These are phyloP conservation scores for Steinernema scapterisci DNA, from an alignment of 2,888 invertebrate genomes.

Conservation along the genomic window DNA sequence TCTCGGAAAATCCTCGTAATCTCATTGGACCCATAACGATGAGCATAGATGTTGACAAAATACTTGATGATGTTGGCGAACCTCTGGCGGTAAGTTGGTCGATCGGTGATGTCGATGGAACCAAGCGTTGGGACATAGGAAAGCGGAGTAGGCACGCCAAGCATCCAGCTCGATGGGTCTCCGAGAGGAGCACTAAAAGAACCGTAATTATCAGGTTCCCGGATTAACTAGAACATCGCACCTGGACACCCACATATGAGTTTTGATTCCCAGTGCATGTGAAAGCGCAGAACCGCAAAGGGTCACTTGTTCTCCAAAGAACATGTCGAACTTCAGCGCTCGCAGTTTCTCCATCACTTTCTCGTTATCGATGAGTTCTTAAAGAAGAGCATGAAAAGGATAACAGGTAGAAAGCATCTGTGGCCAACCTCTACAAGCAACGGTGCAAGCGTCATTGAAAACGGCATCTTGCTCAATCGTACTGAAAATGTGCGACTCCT, in stretches of 20 bases:
- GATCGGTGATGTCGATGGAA: not conserved
- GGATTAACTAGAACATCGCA: not conserved
- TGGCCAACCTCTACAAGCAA: too few relatives aligned
- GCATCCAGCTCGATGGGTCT: not conserved
- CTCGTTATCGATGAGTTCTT: not conserved
- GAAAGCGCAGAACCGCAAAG: not conserved
- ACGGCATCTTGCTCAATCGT: not conserved
- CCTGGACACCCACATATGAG: slow-evolving; percentile 25
- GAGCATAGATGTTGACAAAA: not conserved
- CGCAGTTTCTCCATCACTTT: not conserved
- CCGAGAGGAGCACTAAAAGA: too few relatives aligned
- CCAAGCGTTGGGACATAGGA: slow-evolving; percentile 2
- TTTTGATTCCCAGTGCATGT: not conserved
- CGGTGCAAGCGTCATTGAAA: not conserved
- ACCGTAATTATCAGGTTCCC: not conserved
- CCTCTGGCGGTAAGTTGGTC: not conserved
- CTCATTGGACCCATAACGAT: slow-evolving; percentile 31
- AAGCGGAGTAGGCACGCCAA: not conserved
- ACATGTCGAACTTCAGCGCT: not conserved
- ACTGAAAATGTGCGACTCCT: not conserved
- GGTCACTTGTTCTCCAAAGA: slow-evolving; percentile 5
- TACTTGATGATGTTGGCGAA: not conserved
- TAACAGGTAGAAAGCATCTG: too few relatives aligned
- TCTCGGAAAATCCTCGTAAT: slow-evolving; percentile 25
- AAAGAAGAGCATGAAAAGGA: too few relatives aligned